Conservation (phyloP, 2,888 invertebrate species). For the Drosophila seclusa region DNA sequence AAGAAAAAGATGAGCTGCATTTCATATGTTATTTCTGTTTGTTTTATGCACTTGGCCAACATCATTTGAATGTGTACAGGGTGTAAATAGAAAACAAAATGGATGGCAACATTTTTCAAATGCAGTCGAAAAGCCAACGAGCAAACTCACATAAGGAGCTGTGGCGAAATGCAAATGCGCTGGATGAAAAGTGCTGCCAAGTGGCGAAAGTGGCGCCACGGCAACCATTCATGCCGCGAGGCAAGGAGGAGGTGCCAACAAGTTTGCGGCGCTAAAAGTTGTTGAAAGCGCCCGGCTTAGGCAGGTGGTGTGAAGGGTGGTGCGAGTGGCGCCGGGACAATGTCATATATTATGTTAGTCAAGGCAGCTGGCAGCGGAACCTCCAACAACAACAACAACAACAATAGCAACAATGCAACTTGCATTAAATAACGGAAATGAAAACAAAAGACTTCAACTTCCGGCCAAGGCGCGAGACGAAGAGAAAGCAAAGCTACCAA, state of each 20-base stretch:
- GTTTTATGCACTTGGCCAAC: not conserved
- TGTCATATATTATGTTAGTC: slow-evolving; percentile 76
- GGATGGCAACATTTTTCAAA: slow-evolving; percentile 62
- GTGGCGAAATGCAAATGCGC: slow-evolving; percentile 68
- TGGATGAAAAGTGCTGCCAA: slow-evolving; percentile 65
- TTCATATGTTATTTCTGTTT: not conserved
- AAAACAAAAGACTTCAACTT: slow-evolving; percentile 81
- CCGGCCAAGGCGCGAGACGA: slow-evolving; percentile 52
- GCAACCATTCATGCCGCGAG: not conserved
- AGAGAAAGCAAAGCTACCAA: slow-evolving; percentile 41
- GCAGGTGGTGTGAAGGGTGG: slow-evolving; percentile 11
- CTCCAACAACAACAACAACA: slow-evolving; percentile 30
- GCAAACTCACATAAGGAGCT: slow-evolving; percentile 49
- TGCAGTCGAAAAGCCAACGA: slow-evolving; percentile 73
- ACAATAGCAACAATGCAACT: slow-evolving; percentile 50
- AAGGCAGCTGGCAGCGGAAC: slow-evolving; percentile 66
- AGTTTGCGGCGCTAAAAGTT: slow-evolving; percentile 70
- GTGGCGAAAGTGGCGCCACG: slow-evolving; percentile 44
- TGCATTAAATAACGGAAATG: slow-evolving; percentile 82
- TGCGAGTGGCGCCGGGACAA: slow-evolving; percentile 8
- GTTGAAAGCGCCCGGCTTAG: slow-evolving; percentile 38
- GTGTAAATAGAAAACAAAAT: not conserved
- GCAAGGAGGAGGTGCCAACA: slow-evolving; percentile 66
- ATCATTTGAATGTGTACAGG: not conserved
- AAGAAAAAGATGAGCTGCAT: not conserved